Conservation (phyloP, 2,888 invertebrate species). For the Scaptomyza polygonia region DNA sequence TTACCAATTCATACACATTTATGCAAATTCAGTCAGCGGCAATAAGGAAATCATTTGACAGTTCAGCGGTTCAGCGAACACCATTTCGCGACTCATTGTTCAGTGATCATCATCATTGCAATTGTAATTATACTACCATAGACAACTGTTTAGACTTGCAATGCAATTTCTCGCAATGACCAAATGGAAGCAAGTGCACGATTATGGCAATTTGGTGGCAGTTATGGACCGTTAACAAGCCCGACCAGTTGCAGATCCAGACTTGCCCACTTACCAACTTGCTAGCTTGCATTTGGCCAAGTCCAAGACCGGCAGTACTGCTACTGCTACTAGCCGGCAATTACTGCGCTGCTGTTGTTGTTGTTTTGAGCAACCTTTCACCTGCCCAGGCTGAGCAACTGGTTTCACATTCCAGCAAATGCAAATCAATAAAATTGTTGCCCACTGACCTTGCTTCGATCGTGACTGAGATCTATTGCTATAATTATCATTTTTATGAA, state of each 20-base stretch:
- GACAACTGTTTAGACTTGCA: slow-evolving; percentile 34
- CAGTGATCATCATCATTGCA: slow-evolving; percentile 37
- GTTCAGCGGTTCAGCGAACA: slow-evolving; percentile 28
- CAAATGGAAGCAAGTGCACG: slow-evolving; percentile 62
- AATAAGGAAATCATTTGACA: slow-evolving; percentile 65
- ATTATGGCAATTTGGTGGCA: slow-evolving; percentile 71
- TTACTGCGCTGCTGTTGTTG: slow-evolving; percentile 28
- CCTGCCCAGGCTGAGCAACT: slow-evolving; percentile 30
- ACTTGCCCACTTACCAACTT: slow-evolving; percentile 35
- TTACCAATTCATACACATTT: slow-evolving; percentile 11
- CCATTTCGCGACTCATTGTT: slow-evolving; percentile 16
- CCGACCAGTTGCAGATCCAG: slow-evolving; percentile 52
- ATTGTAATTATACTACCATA: slow-evolving; percentile 19
- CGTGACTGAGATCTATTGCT: not conserved
- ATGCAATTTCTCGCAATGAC: slow-evolving; percentile 69
- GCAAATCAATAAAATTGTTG: slow-evolving; percentile 30
- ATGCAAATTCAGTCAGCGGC: slow-evolving; percentile 58
- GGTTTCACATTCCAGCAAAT: slow-evolving; percentile 34
- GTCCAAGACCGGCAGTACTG: slow-evolving; percentile 22
- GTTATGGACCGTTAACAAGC: slow-evolving; percentile 55
- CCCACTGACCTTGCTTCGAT: slow-evolving; percentile 42
- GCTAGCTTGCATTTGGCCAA: slow-evolving; percentile 43
- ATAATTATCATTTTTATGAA: not conserved
- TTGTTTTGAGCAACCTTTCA: slow-evolving; percentile 49
- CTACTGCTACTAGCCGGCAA: slow-evolving; percentile 14